Conservation (phyloP, 2,888 invertebrate genomes). For the Dromius quadrimaculatus region DNA sequence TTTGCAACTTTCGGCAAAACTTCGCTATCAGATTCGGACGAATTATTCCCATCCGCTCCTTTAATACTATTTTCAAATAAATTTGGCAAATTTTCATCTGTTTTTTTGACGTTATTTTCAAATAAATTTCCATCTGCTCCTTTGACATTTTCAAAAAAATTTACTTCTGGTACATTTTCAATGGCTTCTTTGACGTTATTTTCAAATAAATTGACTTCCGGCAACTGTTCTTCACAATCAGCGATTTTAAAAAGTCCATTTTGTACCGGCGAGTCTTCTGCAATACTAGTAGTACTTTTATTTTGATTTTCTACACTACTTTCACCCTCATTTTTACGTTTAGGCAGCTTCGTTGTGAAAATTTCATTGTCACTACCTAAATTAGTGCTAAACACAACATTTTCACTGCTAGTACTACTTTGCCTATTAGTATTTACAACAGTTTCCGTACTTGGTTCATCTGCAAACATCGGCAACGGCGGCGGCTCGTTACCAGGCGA, state of each 20-base stretch:
- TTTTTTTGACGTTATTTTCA: too few relatives aligned
- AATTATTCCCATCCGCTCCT: constrained; percentile 67
- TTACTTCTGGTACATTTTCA: constrained; percentile 41
- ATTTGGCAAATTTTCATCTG: background rate
- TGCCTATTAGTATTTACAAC: constrained; percentile 58
- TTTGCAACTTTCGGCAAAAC: constrained; percentile 70
- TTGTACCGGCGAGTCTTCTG: constrained; percentile 25
- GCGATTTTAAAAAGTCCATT: constrained; percentile 11
- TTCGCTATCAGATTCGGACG: constrained; percentile 81
- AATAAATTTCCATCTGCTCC: too few relatives aligned
- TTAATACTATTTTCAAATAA: constrained; percentile 13
- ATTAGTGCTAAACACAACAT: constrained; percentile 76
- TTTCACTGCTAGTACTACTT: constrained; percentile 65
- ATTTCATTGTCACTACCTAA: constrained; percentile 78
- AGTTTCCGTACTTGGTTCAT: constrained; percentile 49
- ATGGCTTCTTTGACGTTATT: too few relatives aligned
- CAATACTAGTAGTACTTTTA: constrained; percentile 27
- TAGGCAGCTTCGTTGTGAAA: constrained; percentile 70
- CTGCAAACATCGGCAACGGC: constrained; percentile 39
- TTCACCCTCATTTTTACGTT: constrained; percentile 53
- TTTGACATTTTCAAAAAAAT: constrained; percentile 36
- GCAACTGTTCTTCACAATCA: constrained; percentile 7
- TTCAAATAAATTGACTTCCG: constrained; percentile 46
- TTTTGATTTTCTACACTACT: constrained; percentile 45
- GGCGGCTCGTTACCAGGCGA: constrained; percentile 68